phyloP scores from a whole-genome alignment of 2,888 invertebrate genomes.

The Poecilobothrus nobilitatus region DNA sequence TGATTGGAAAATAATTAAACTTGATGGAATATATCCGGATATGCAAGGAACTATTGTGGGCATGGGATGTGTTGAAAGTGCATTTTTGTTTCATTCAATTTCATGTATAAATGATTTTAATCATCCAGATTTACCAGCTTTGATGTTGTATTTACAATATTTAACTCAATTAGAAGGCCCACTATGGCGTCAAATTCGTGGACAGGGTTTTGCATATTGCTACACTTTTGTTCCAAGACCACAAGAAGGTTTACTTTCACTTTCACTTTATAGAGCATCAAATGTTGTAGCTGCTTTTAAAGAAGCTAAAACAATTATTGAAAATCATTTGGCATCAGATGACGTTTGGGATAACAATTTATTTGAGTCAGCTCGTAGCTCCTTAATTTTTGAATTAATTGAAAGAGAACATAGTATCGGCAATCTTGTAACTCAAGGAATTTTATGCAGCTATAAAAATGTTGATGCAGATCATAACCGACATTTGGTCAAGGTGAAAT shows the following conservation, averaged over 20 bases:
- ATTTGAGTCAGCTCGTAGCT: conserved; percentile 75
- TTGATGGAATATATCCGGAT: conserved; percentile 34
- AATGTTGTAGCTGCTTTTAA: conserved; percentile 71
- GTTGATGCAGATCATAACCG: conserved; percentile 57
- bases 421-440: conserved; percentile 60
- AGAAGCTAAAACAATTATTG: conserved; percentile 65
- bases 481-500: conserved; percentile 21
- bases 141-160: conserved; percentile 75
- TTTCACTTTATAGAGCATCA: conserved; percentile 67
- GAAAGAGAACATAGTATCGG: conserved; percentile 71
- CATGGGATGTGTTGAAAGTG: conserved; percentile 73
- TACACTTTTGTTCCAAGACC: conserved; percentile 57
- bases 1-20: conserved; percentile 31
- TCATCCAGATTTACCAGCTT: conserved; percentile 59
- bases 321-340: conserved; percentile 16
- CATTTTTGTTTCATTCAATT: conserved; percentile 59
- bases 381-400: conserved; percentile 78
- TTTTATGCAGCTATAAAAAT: conserved; percentile 62
- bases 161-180: conserved; percentile 61
- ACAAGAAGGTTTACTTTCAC: conserved; percentile 61
- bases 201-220: conserved; percentile 75
- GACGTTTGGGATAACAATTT: conserved; percentile 61
- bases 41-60: conserved; percentile 61
- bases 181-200: conserved; percentile 80
- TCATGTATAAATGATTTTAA: conserved; percentile 57